A percentile compares a stretch with the other conserved stretches of the same genome.
phyloP scores from a whole-genome alignment of 2,113 vertebrate species.

The Polypterus bichir region DNA sequence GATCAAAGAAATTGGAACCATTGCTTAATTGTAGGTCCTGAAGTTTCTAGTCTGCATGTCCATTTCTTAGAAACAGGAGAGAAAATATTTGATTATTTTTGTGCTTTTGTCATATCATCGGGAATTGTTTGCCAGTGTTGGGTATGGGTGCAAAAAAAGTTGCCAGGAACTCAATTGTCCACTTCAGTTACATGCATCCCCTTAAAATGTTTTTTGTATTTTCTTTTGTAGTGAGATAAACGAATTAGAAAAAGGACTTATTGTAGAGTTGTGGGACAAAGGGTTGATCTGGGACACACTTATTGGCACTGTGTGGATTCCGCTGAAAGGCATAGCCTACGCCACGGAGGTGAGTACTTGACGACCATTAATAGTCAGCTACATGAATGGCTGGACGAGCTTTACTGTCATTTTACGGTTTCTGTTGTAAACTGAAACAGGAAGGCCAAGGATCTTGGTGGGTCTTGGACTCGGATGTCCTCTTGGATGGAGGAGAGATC shows the following conservation, averaged over 20 bases:
- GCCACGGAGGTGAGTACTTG: slow-evolving; percentile 33
- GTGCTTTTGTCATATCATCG: no score
- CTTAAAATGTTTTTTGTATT: slow-evolving; percentile 1
- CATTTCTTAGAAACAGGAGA: no score
- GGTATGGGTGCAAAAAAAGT: no score
- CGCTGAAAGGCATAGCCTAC: slow-evolving; percentile 28
- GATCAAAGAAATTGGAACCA: no score
- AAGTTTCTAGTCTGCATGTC: no score
- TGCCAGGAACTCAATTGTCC: no score
- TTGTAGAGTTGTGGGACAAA: slow-evolving; percentile 44
- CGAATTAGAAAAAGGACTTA: slow-evolving; percentile 30
- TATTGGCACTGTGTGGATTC: slow-evolving; percentile 42
- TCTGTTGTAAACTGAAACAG: slow-evolving; percentile 16
- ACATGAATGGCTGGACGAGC: background rate
- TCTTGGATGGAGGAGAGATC: slow-evolving; percentile 33
- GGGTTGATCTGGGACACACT: slow-evolving; percentile 40
- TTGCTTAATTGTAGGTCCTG: no score
- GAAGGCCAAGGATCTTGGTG: slow-evolving; percentile 42
- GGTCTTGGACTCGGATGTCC: slow-evolving; percentile 35
- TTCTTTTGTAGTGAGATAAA: slow-evolving; percentile 36
- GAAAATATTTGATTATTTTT: no score
- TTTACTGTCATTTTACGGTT: background rate
- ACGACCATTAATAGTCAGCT: no score
- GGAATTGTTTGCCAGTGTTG: no score
- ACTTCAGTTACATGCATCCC: no score